Conservation (phyloP, 2,113 vertebrate genomes). For the Heterotis niloticus region DNA sequence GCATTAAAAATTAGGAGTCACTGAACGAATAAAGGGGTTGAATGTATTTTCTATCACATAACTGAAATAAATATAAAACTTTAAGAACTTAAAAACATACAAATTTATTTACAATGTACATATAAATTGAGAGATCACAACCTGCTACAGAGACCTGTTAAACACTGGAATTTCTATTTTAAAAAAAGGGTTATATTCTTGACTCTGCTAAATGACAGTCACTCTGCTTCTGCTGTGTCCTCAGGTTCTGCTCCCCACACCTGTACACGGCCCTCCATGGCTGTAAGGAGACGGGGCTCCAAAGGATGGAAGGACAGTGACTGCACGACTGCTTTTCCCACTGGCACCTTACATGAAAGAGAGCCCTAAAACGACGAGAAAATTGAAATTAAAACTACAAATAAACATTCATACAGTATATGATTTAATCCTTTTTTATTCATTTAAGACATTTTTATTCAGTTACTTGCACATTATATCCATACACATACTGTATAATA, state of each 20-base stretch:
- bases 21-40: too few relatives aligned
- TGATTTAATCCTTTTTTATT: too few relatives aligned
- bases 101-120: neutral
- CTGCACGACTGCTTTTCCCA: slow-evolving; percentile 78
- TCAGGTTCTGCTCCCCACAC: slow-evolving; percentile 76
- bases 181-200: too few relatives aligned
- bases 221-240: slow-evolving; percentile 45
- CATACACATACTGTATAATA: neutral
- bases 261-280: slow-evolving; percentile 73
- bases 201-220: neutral
- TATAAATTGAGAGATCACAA: neutral
- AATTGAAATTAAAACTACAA: too few relatives aligned
- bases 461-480: too few relatives aligned
- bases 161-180: neutral
- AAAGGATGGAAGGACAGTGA: slow-evolving; percentile 82
- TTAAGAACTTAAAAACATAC: neutral
- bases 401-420: too few relatives aligned
- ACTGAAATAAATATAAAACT: neutral
- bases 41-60: too few relatives aligned
- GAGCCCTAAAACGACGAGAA: slow-evolving; percentile 63
- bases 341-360: slow-evolving; percentile 63
- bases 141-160: neutral
- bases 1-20: neutral
- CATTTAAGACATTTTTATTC: too few relatives aligned
- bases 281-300: slow-evolving; percentile 72